Conservation (phyloP, 2,888 invertebrate genomes). For the Nebria salina region DNA sequence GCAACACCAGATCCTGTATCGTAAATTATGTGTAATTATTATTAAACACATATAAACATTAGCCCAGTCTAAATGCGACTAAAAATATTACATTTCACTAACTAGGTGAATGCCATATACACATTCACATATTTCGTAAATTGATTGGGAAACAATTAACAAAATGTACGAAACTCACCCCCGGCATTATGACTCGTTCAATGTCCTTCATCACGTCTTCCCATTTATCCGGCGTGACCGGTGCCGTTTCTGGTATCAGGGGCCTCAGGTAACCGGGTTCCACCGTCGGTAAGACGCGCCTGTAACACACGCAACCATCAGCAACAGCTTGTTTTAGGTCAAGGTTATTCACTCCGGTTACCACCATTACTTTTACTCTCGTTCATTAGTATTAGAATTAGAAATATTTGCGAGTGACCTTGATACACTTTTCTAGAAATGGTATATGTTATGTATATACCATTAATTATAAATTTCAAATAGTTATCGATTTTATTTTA, state of each 20-base stretch:
- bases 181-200: slow-evolving; percentile 96
- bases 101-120: no score
- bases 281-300: slow-evolving; percentile 88
- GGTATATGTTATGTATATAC: slow-evolving; percentile 1
- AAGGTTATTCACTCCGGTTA: slow-evolving; percentile 48
- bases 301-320: slow-evolving; percentile 58
- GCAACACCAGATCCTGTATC: no score
- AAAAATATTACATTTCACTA: no score
- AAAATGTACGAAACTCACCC: slow-evolving; percentile 66
- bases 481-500: no score
- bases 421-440: slow-evolving; percentile 31
- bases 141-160: no score
- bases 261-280: slow-evolving; percentile 92
- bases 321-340: slow-evolving; percentile 48
- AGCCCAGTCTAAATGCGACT: no score
- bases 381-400: slow-evolving; percentile 25
- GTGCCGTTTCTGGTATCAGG: slow-evolving; percentile 86
- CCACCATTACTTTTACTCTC: slow-evolving; percentile 49
- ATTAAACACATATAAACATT: no score
- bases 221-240: slow-evolving; percentile 87
- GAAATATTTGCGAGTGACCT: slow-evolving; percentile 25
- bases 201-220: slow-evolving; percentile 91
- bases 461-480: no score
- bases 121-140: no score
- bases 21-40: no score